Percentiles rank a stretch among this genome's conserved stretches.
These are phyloP conservation scores for Machimus atricapillus DNA, from an alignment of 2,888 invertebrate genomes.

Conservation along the genomic window DNA sequence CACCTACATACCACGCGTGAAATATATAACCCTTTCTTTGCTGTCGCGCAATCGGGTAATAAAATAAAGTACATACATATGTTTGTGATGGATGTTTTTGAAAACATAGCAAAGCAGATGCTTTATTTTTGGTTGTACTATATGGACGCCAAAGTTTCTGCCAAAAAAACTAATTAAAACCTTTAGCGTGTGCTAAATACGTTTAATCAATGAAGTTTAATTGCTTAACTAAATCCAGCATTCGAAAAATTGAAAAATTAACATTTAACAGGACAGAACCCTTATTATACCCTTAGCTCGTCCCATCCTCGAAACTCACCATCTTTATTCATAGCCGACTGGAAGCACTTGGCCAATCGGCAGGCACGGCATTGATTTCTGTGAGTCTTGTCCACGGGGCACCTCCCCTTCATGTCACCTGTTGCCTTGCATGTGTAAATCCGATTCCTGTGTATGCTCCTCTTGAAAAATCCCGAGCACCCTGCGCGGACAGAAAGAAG, in stretches of 20 bases:
- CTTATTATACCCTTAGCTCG: neutral
- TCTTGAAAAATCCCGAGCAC: constrained; percentile 94
- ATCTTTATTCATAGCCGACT: constrained; percentile 97
- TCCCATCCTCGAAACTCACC: constrained; percentile 71
- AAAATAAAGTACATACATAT: too few relatives aligned
- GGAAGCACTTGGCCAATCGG: constrained; percentile 92
- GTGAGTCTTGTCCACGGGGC: constrained; percentile 96
- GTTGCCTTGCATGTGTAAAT: constrained; percentile 97
- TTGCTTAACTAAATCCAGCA: neutral
- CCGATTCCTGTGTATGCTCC: constrained; percentile 94
- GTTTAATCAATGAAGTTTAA: neutral
- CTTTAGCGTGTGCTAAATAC: neutral
- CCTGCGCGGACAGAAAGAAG: constrained; percentile 65
- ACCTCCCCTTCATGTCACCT: constrained; percentile 89
- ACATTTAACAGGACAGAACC: neutral
- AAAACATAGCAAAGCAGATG: too few relatives aligned
- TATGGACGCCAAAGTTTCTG: too few relatives aligned
- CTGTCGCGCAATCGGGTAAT: too few relatives aligned
- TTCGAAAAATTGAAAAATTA: neutral
- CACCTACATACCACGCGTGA: too few relatives aligned
- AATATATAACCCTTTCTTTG: too few relatives aligned
- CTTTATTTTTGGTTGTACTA: too few relatives aligned
- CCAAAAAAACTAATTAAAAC: neutral
- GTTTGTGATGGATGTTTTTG: too few relatives aligned
- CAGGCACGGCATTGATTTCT: constrained; percentile 97